Evolutionary conservation across 2,797 vertebrate genomes (phyloP), one percentile per base, ranked within the genome.

Genomic region (Epinephelus malabaricus): DNA sequence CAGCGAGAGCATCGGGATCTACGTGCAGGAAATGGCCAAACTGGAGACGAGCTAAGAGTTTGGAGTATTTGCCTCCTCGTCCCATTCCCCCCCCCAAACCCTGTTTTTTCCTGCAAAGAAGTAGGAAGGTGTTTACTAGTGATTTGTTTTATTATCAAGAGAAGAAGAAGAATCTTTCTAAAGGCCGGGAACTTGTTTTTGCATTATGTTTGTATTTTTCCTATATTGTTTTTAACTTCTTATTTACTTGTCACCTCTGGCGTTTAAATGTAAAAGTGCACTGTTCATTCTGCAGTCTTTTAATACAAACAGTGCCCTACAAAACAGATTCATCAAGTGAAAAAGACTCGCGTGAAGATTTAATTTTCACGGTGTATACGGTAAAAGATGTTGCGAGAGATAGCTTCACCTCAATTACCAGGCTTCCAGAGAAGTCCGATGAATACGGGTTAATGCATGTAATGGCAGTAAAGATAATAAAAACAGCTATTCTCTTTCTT

Each of bases 21-120:
- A 99, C 0, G 98, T 98, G 92, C 98, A 99, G 94, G 98, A 99
- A 95, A 98, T 99, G 98, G 98, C 98, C 59, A 99, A 99, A 80
- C 95, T 99, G 74, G 97, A 99, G 50, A 92, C 95, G 76, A 99
- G 97, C 93, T 99, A 96, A 85, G 67, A 72, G 66, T 69, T 23
- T 5, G 62, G 68, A 53, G 34, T 25, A 2, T n/a, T 46, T 73
- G 76, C 38, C 61, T 53, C 69, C 56, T 56, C 13, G 1, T 14
- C 27, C 72, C 58, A 81, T 71, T 34, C 12, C 45, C 17, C 8
- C 38, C 18, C 27, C 9, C 12, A 0, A 14, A 15, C 38, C n/a
- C 10, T 46, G 53, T 46, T 72, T 78, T 82, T 83, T 73, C 82
- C 73, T 83, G 47, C 58, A 49, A 82, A 77, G 70, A 89, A 79